Conservation (phyloP, 2,888 invertebrate species). For the Melieria picta region DNA sequence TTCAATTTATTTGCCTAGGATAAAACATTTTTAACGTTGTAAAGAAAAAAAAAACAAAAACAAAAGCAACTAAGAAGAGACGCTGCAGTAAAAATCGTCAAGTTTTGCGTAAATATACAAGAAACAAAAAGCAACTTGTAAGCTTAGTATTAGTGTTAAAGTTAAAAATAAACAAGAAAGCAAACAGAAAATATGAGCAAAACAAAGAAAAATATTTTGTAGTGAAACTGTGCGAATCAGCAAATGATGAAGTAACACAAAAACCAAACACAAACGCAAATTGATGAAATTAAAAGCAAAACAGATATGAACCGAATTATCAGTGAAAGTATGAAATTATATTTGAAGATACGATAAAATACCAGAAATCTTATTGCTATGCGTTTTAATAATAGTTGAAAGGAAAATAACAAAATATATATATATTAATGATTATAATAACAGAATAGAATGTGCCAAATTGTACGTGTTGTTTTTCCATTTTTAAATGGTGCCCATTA, state of each 20-base stretch:
- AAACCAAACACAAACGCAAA: conserved; percentile 21
- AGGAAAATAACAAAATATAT: conserved; percentile 1
- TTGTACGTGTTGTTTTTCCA: conserved; percentile 59
- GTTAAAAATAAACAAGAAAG: conserved; percentile 42
- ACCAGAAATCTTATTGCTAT: conserved; percentile 26
- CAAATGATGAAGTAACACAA: conserved; percentile 8
- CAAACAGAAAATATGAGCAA: conserved; percentile 40
- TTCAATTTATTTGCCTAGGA: conserved; percentile 24
- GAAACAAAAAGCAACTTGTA: conserved; percentile 31
- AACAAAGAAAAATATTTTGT: conserved; percentile 40
- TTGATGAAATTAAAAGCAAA: conserved; percentile 12
- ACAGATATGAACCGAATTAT: conserved; percentile 3
- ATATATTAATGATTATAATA: conserved; percentile 33
- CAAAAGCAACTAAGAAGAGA: background rate
- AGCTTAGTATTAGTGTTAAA: conserved; percentile 42
- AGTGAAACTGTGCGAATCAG: conserved; percentile 32
- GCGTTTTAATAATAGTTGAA: conserved; percentile 24
- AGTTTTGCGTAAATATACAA: conserved; percentile 7
- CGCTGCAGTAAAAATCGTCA: conserved; percentile 20
- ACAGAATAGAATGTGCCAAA: conserved; percentile 62
- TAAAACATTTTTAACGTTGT: conserved; percentile 5
- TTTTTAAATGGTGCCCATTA: conserved; percentile 48
- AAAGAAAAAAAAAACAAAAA: conserved; percentile 8
- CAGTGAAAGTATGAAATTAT: conserved; percentile 13
- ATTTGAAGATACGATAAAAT: conserved; percentile 32